phyloP scores from a whole-genome alignment of 2,888 invertebrate genomes.

The Thereva nobilitata region DNA sequence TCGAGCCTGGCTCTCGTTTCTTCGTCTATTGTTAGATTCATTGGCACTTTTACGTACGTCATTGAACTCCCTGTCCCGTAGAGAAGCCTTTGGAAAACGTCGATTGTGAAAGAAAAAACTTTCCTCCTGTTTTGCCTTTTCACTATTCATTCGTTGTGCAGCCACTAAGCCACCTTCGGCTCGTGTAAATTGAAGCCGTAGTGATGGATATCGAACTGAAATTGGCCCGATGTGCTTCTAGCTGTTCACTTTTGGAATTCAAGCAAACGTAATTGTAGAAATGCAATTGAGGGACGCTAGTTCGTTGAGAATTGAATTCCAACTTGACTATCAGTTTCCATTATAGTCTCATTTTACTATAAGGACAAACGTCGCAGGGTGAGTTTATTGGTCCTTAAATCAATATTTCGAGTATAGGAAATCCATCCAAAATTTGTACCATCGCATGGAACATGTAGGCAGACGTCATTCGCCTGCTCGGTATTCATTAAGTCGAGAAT shows the following conservation, averaged over 20 bases:
- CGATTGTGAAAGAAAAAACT: slow-evolving; percentile 1
- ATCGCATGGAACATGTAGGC: too few species aligned
- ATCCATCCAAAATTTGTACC: too few species aligned
- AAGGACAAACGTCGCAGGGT: too few species aligned
- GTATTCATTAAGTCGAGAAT: too few species aligned
- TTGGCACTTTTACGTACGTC: slow-evolving; percentile 23
- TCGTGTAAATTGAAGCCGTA: slow-evolving; percentile 20
- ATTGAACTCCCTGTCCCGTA: slow-evolving; percentile 20
- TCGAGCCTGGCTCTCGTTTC: slow-evolving; percentile 5
- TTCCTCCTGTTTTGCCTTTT: slow-evolving; percentile 3
- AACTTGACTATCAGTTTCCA: slow-evolving; percentile 9
- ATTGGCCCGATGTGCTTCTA: slow-evolving; percentile 24
- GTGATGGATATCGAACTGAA: slow-evolving; percentile 20
- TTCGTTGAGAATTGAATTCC: background rate
- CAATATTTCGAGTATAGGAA: too few species aligned
- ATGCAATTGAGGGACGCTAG: slow-evolving; percentile 12
- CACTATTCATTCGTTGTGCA: slow-evolving; percentile 9
- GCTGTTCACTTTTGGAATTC: slow-evolving; percentile 27
- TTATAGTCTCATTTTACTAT: too few species aligned
- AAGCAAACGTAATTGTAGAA: slow-evolving; percentile 30
- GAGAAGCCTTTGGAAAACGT: slow-evolving; percentile 25
- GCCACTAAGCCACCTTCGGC: background rate
- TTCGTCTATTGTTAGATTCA: slow-evolving; percentile 17
- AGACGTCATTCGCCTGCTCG: too few species aligned
- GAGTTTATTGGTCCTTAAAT: too few species aligned